Base-by-base conservation (phyloP, 2,797 vertebrate genomes). In the Spatula versicolor region DNA sequence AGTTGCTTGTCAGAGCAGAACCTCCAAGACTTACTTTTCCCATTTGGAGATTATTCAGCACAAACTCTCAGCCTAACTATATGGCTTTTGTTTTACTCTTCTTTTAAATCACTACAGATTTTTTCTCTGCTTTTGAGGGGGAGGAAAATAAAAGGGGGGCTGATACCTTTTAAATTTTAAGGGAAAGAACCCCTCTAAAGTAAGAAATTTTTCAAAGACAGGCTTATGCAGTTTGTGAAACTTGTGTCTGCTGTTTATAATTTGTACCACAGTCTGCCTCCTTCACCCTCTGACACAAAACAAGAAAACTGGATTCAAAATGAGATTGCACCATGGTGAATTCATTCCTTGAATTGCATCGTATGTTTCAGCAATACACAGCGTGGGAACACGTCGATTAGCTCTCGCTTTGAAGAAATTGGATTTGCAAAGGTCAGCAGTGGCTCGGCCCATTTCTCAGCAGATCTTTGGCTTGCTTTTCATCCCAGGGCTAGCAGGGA, bases 381-480 rank as follows among this genome's bases (percentile, higher is more conserved):
- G 95, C 48, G 90, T 96, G 95, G 95, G 94, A 97, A 96, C 94
- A 83, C 1, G 71, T 84, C 33, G 43, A 95, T 95, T 92, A 96
- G 75, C 83, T 94, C 88, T 90, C 0, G 1, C 96, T 96, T 97
- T 96, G 95, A 94, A 95, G 90, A 92, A 96, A 95, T 80, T 83
- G 88, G 95, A 96, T 96, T 97, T 96, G 92, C 91, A 96, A 96
- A 97, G 95, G 94, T 97, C 91, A 94, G 90, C 95, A 95, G 94
- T 54, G 60, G 83, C 91, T 95, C 33, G 0, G 94, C 91, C 91
- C 81, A 87, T 94, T 96, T 97, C 94, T 97, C 88, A 96, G 93
- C 91, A 96, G 90, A 96, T 95, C 88, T 96, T 68, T 95, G 90
- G 86, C 91, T 96, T 92, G 81, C 94, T 96, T 96, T 97, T 96